phyloP scores from a whole-genome alignment of 2,888 invertebrate genomes.

The Aethes cnicana region DNA sequence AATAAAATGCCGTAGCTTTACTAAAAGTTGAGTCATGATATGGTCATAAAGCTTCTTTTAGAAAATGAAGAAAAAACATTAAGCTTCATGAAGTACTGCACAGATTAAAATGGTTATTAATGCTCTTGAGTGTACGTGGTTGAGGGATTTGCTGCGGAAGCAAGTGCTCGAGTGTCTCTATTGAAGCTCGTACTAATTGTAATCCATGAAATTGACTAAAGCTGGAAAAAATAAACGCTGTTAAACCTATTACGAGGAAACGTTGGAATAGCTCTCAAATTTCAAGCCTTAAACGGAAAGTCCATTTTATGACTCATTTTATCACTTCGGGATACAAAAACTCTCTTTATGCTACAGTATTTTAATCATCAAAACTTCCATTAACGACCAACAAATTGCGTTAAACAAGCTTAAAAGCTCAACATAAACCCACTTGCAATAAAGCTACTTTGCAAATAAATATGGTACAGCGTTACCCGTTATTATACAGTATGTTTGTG shows the following conservation, averaged over 20 bases:
- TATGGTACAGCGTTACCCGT: slow-evolving; percentile 39
- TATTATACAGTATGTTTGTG: slow-evolving; percentile 48
- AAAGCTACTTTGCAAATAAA: slow-evolving; percentile 44
- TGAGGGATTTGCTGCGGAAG: not conserved
- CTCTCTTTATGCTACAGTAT: slow-evolving; percentile 18
- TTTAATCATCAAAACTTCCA: slow-evolving; percentile 27
- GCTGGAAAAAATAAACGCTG: slow-evolving; percentile 3
- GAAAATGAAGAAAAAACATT: not conserved
- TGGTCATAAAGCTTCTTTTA: no score
- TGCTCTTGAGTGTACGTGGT: slow-evolving; percentile 11
- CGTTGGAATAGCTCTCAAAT: slow-evolving; percentile 1
- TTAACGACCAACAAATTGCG: slow-evolving; percentile 28
- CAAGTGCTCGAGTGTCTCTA: not conserved
- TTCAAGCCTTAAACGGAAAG: slow-evolving; percentile 10
- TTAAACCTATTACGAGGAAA: slow-evolving; percentile 20
- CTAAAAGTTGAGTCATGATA: no score
- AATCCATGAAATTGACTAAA: slow-evolving; percentile 17
- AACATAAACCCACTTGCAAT: slow-evolving; percentile 31
- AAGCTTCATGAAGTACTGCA: slow-evolving; percentile 1
- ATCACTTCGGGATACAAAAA: slow-evolving; percentile 12
- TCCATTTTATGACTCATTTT: slow-evolving; percentile 18
- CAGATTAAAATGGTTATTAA: slow-evolving; percentile 10
- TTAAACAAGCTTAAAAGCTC: slow-evolving; percentile 25
- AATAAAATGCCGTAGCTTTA: no score
- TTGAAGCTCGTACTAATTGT: slow-evolving; percentile 10